These are phyloP conservation scores for Macrobrachium nipponense DNA, from an alignment of 1,140 invertebrate genomes.

Conservation along the genomic window DNA sequence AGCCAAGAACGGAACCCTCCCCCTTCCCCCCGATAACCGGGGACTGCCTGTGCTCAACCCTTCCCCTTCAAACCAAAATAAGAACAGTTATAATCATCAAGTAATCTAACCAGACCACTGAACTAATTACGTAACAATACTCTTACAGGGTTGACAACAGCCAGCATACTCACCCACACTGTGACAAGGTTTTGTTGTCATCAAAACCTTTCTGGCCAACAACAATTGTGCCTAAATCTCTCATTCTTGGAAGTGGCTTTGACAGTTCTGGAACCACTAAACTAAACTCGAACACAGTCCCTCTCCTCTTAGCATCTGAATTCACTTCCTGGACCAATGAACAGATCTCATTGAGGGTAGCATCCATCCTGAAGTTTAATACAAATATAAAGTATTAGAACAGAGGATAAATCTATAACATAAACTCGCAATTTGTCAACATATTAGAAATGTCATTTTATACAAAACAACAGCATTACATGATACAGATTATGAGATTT, in stretches of 20 bases:
- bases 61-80: too few relatives aligned
- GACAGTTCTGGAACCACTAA: slow-evolving; percentile 93
- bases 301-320: slow-evolving; percentile 85
- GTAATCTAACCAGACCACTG: too few relatives aligned
- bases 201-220: slow-evolving; percentile 92
- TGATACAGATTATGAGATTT: too few relatives aligned
- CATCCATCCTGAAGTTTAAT: slow-evolving; percentile 81
- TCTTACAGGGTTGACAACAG: not conserved
- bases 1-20: too few relatives aligned
- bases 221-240: slow-evolving; percentile 94
- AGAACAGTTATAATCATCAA: too few relatives aligned
- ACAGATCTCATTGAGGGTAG: slow-evolving; percentile 94
- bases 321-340: slow-evolving; percentile 97
- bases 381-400: too few relatives aligned
- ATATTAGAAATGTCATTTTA: too few relatives aligned
- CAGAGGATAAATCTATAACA: too few relatives aligned
- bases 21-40: too few relatives aligned
- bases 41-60: too few relatives aligned
- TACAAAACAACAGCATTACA: too few relatives aligned
- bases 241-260: slow-evolving; percentile 74
- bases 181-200: slow-evolving; percentile 89
- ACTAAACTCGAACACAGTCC: slow-evolving; percentile 95
- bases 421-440: too few relatives aligned
- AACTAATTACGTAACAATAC: not conserved
- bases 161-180: slow-evolving; percentile 71